Percentiles rank a stretch among this genome's conserved stretches.
phyloP scores from a whole-genome alignment of 2,888 invertebrate genomes.

The Thera obeliscata region DNA sequence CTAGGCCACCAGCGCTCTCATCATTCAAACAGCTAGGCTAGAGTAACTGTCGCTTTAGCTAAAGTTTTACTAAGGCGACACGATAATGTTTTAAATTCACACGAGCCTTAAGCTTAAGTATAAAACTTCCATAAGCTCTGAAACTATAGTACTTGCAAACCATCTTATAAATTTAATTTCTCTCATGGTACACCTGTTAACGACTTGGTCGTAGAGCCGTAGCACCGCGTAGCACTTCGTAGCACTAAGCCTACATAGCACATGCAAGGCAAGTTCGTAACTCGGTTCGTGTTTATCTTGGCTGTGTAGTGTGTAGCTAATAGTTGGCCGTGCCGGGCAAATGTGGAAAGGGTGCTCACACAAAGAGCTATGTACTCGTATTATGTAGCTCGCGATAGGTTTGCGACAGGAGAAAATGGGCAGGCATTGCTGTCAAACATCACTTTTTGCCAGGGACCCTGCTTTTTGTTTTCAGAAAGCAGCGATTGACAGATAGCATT shows the following conservation, averaged over 20 bases:
- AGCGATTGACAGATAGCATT: no score
- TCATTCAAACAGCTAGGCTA: no score
- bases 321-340: slow-evolving; percentile 37
- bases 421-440: no score
- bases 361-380: neutral
- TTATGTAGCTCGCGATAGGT: neutral
- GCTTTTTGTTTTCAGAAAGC: no score
- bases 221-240: slow-evolving; percentile 36
- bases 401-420: neutral
- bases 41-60: no score
- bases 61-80: no score
- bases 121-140: slow-evolving; percentile 3
- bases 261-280: slow-evolving; percentile 45
- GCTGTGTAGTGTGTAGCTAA: slow-evolving; percentile 43
- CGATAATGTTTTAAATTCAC: no score
- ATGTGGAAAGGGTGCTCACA: slow-evolving; percentile 31
- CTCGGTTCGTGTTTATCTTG: slow-evolving; percentile 47
- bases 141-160: slow-evolving; percentile 6
- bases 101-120: neutral
- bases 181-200: slow-evolving; percentile 21
- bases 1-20: no score
- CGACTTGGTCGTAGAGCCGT: slow-evolving; percentile 32
- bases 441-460: no score
- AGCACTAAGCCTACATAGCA: slow-evolving; percentile 43
- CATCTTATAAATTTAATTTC: slow-evolving; percentile 18